phyloP scores from a whole-genome alignment of 2,888 invertebrate genomes.

The Drosophila eohydei region DNA sequence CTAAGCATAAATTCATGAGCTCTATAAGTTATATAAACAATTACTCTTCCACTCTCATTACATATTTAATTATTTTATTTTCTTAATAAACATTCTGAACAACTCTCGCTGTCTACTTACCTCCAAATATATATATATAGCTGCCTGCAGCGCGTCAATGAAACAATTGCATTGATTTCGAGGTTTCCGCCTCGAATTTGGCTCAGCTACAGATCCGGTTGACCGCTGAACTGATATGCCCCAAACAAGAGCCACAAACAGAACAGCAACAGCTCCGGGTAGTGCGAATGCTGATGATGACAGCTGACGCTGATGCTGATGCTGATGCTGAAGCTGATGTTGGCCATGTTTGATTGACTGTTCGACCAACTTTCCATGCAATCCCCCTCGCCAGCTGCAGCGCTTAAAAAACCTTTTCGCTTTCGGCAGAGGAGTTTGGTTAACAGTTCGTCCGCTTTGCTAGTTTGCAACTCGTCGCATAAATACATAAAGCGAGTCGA shows the following conservation, averaged over 20 bases:
- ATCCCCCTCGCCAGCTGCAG: conserved; percentile 15
- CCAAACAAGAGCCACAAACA: conserved; percentile 14
- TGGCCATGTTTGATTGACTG: conserved; percentile 65
- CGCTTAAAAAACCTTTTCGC: conserved; percentile 6
- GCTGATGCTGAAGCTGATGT: conserved; percentile 41
- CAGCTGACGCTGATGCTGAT: conserved; percentile 36
- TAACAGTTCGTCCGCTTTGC: not conserved
- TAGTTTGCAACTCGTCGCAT: conserved; percentile 43
- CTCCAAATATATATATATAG: conserved; percentile 5
- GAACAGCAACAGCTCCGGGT: conserved; percentile 16
- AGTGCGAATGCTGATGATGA: conserved; percentile 51
- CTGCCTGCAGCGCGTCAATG: conserved; percentile 53
- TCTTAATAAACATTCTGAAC: not conserved
- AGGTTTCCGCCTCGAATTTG: conserved; percentile 56
- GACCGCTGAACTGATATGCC: conserved; percentile 23
- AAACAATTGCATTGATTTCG: conserved; percentile 63
- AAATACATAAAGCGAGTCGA: conserved; percentile 67
- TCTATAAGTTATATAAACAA: too few relatives aligned
- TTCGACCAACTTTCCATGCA: conserved; percentile 50
- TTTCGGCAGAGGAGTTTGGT: conserved; percentile 19
- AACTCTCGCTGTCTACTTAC: conserved; percentile 22
- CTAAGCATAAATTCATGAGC: too few relatives aligned
- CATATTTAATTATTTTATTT: too few relatives aligned
- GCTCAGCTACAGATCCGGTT: conserved; percentile 19
- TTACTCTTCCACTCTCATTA: too few relatives aligned